phyloP scores from a whole-genome alignment of 1,140 invertebrate genomes.

The Drosophila truncata region DNA sequence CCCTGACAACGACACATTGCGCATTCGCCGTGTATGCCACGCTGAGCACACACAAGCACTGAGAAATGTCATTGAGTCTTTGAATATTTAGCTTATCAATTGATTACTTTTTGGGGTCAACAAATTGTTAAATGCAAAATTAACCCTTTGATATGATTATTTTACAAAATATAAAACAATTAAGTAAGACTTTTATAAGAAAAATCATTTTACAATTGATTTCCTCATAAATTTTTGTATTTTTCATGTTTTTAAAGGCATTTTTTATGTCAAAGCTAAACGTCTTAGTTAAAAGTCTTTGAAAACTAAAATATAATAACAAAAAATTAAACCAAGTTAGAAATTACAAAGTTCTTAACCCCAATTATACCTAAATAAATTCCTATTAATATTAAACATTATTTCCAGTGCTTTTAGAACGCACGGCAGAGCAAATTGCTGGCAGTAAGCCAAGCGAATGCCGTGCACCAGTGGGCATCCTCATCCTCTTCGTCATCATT shows the following conservation, averaged over 20 bases:
- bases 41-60: slow-evolving; percentile 18
- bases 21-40: slow-evolving; percentile 65
- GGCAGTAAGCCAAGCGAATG: slow-evolving; percentile 70
- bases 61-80: not conserved
- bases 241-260: not conserved
- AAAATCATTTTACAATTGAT: not conserved
- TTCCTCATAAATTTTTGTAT: not conserved
- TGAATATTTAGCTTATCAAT: slow-evolving; percentile 2
- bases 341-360: not conserved
- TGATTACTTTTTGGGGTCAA: not conserved
- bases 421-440: slow-evolving; percentile 67
- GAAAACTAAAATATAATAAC: not conserved
- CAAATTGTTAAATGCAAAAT: not conserved
- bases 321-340: not conserved
- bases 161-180: not conserved
- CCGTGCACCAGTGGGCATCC: slow-evolving; percentile 46
- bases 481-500: slow-evolving; percentile 33
- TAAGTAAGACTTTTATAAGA: no score
- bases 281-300: not conserved
- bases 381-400: slow-evolving; percentile 2
- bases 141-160: not conserved
- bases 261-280: not conserved
- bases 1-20: slow-evolving; percentile 63
- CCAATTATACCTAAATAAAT: not conserved
- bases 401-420: slow-evolving; percentile 17